Conservation (phyloP, 2,113 vertebrate genomes). For the Zootoca vivipara region DNA sequence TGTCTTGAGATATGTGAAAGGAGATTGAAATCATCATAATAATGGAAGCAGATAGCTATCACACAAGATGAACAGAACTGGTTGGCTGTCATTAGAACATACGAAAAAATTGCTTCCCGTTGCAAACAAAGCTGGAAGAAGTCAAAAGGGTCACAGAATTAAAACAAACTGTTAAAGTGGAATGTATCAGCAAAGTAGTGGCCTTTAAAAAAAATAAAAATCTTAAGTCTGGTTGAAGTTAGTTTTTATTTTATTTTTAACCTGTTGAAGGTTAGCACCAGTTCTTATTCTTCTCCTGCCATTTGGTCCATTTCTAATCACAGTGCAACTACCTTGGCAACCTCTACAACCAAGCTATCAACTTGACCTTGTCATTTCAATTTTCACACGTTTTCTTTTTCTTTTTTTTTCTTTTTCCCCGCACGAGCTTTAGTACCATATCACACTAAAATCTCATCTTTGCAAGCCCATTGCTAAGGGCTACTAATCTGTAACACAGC, state of each 20-base stretch:
- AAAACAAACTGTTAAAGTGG: slow-evolving; percentile 8
- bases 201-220: background rate
- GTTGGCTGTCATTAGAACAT: slow-evolving; percentile 3
- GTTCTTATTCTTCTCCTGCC: slow-evolving; percentile 32
- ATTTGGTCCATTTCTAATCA: slow-evolving; percentile 49
- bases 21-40: no score
- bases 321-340: slow-evolving; percentile 34
- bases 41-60: background rate
- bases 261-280: slow-evolving; percentile 36
- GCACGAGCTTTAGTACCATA: slow-evolving; percentile 8
- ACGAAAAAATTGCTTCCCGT: slow-evolving; percentile 11
- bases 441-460: slow-evolving; percentile 55
- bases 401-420: background rate
- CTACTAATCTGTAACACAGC: slow-evolving; percentile 46
- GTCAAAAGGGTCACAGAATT: slow-evolving; percentile 16
- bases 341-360: slow-evolving; percentile 52
- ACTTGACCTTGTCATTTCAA: slow-evolving; percentile 53
- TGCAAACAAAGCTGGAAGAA: slow-evolving; percentile 27
- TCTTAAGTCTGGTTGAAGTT: background rate
- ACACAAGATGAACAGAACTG: slow-evolving; percentile 41
- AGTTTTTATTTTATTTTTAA: slow-evolving; percentile 23
- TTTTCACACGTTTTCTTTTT: slow-evolving; percentile 55
- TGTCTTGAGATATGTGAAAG: no score
- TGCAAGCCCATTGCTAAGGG: slow-evolving; percentile 42
- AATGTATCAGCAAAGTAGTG: background rate